A percentile compares a stretch with the other conserved stretches of the same genome.
phyloP scores from a whole-genome alignment of 2,797 vertebrate species.

The Anguilla megastoma region DNA sequence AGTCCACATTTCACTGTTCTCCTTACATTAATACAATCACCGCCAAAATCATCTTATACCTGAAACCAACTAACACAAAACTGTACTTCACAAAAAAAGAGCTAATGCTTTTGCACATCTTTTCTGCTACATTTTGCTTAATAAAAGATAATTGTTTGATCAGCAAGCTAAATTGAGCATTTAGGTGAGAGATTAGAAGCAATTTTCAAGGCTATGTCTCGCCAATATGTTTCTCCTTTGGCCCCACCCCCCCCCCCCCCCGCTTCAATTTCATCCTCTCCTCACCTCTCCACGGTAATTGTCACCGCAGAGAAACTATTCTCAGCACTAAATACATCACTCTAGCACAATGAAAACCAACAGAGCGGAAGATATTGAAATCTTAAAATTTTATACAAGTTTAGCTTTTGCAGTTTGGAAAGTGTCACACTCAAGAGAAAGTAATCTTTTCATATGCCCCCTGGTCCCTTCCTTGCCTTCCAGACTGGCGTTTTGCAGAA shows the following conservation, averaged over 20 bases:
- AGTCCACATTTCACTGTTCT: slow-evolving; percentile 26
- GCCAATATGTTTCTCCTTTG: slow-evolving; percentile 27
- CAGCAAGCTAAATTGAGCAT: slow-evolving; percentile 55
- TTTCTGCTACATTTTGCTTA: slow-evolving; percentile 38
- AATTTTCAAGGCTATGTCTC: slow-evolving; percentile 48
- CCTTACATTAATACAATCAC: slow-evolving; percentile 38
- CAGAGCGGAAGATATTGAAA: slow-evolving; percentile 59
- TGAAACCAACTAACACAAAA: slow-evolving; percentile 24
- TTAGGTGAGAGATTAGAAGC: slow-evolving; percentile 51
- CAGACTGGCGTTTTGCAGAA: slow-evolving; percentile 46
- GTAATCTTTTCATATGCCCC: slow-evolving; percentile 55
- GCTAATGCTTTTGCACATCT: slow-evolving; percentile 26
- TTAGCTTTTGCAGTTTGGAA: slow-evolving; percentile 34
- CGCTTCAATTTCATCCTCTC: slow-evolving; percentile 47
- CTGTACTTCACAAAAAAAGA: slow-evolving; percentile 28
- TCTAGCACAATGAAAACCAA: slow-evolving; percentile 45
- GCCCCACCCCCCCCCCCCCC: slow-evolving; percentile 23
- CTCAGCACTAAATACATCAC: slow-evolving; percentile 49
- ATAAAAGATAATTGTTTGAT: slow-evolving; percentile 57
- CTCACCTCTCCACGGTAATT: slow-evolving; percentile 59
- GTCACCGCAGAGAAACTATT: slow-evolving; percentile 56
- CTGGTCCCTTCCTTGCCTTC: slow-evolving; percentile 56
- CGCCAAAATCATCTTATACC: slow-evolving; percentile 41
- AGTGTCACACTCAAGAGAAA: slow-evolving; percentile 37
- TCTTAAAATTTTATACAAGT: slow-evolving; percentile 50